Evolutionary conservation across 2,797 vertebrate species (phyloP).

Genomic region (Sebastes trivittatus): DNA sequence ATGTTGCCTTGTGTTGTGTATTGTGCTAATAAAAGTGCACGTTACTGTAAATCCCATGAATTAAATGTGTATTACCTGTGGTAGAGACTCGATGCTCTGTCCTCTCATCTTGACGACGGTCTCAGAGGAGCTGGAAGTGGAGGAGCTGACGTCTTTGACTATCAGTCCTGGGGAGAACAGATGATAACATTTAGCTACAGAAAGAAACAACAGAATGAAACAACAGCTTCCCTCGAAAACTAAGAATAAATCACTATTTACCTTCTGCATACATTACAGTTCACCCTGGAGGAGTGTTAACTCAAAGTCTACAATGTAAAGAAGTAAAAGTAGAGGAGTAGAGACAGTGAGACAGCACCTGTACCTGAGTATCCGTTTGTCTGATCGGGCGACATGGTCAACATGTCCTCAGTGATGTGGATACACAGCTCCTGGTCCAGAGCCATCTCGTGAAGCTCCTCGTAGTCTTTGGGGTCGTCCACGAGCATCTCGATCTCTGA

Average conservation of each 20-base stretch:
- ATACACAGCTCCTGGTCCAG: constrained; percentile 95
- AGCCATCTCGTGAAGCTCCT: constrained; percentile 89
- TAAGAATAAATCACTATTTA: not conserved
- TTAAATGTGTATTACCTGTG: constrained; percentile 84
- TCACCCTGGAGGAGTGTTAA: not conserved
- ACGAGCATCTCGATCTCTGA: constrained; percentile 99
- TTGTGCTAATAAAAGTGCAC: not conserved
- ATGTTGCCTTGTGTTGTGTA: not conserved
- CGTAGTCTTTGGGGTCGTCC: constrained; percentile 96
- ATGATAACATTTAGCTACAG: not conserved
- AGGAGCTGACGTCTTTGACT: constrained; percentile 95
- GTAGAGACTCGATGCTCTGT: constrained; percentile 96
- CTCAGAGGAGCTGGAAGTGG: constrained; percentile 97
- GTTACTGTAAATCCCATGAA: not conserved
- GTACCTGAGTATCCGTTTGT: constrained; percentile 93
- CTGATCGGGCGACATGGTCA: constrained; percentile 87
- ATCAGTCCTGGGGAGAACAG: constrained; percentile 85
- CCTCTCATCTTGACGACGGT: constrained; percentile 96
- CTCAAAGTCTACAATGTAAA: not conserved
- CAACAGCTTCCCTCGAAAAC: not conserved
- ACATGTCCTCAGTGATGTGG: constrained; percentile 98
- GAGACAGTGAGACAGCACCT: not conserved
- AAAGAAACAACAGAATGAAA: not conserved
- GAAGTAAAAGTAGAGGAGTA: not conserved
- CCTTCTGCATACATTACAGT: not conserved